Evolutionary conservation across 2,797 vertebrate species (phyloP).

Genomic region (Fratercula arctica): DNA sequence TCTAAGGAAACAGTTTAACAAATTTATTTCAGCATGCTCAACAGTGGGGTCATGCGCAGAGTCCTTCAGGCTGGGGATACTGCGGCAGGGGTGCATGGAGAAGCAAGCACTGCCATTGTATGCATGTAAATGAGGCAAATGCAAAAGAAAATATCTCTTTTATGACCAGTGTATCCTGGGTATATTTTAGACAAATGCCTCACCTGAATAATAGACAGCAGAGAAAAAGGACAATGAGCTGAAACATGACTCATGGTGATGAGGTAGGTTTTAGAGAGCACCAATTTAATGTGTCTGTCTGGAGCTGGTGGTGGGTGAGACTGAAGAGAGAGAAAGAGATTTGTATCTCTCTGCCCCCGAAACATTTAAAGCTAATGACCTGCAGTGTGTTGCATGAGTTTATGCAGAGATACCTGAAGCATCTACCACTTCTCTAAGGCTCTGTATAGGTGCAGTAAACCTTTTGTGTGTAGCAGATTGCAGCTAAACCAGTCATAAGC

Average conservation of each 20-base stretch:
- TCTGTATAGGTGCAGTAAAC: neutral
- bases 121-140: neutral
- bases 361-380: neutral
- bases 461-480: neutral
- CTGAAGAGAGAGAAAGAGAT: neutral
- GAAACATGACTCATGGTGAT: conserved; percentile 2
- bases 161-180: neutral
- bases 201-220: neutral
- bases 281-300: neutral
- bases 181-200: conserved; percentile 12
- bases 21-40: neutral
- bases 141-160: neutral
- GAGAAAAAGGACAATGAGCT: neutral
- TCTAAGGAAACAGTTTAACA: neutral
- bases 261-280: neutral
- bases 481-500: conserved; percentile 1
- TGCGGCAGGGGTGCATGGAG: neutral
- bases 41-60: neutral
- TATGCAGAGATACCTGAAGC: neutral
- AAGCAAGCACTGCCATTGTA: neutral
- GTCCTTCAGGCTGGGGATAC: neutral
- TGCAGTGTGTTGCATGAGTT: neutral
- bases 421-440: neutral
- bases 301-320: neutral
- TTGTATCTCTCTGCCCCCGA: neutral